Conservation (phyloP, 2,888 invertebrate species). For the Matsumyia berberina region DNA sequence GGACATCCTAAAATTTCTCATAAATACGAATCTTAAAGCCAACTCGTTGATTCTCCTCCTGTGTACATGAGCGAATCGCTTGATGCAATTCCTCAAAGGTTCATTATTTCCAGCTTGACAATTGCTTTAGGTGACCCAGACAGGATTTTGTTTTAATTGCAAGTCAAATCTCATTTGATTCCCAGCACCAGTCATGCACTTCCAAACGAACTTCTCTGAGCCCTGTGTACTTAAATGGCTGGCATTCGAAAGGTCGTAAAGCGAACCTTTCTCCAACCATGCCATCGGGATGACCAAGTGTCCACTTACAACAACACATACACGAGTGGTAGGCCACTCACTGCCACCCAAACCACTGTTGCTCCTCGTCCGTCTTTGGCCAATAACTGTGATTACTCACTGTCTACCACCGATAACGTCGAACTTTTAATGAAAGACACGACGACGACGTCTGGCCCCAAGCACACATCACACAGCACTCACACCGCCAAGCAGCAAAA, state of each 20-base stretch:
- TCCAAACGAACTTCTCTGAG: background rate
- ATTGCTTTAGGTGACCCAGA: background rate
- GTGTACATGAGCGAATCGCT: too few relatives aligned
- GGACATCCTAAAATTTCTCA: too few relatives aligned
- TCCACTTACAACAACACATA: slow-evolving; percentile 21
- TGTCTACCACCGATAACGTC: slow-evolving; percentile 63
- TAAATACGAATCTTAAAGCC: too few relatives aligned
- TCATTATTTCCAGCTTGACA: too few relatives aligned
- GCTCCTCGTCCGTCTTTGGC: slow-evolving; percentile 37
- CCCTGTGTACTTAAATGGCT: background rate
- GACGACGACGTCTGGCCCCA: slow-evolving; percentile 59
- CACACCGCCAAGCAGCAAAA: slow-evolving; percentile 44
- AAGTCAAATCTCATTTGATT: too few relatives aligned
- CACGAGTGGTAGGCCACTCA: slow-evolving; percentile 26
- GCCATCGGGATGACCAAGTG: slow-evolving; percentile 27
- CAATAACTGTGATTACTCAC: slow-evolving; percentile 71
- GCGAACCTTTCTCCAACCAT: slow-evolving; percentile 6
- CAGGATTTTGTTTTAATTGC: too few relatives aligned
- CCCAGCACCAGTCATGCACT: background rate
- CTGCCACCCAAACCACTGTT: slow-evolving; percentile 34
- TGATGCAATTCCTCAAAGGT: too few relatives aligned
- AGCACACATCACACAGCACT: slow-evolving; percentile 28
- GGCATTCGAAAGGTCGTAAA: background rate
- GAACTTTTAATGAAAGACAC: slow-evolving; percentile 70
- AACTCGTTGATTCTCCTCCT: background rate